phyloP scores from a whole-genome alignment of 2,888 invertebrate genomes.

The Peribatodes rhomboidaria region DNA sequence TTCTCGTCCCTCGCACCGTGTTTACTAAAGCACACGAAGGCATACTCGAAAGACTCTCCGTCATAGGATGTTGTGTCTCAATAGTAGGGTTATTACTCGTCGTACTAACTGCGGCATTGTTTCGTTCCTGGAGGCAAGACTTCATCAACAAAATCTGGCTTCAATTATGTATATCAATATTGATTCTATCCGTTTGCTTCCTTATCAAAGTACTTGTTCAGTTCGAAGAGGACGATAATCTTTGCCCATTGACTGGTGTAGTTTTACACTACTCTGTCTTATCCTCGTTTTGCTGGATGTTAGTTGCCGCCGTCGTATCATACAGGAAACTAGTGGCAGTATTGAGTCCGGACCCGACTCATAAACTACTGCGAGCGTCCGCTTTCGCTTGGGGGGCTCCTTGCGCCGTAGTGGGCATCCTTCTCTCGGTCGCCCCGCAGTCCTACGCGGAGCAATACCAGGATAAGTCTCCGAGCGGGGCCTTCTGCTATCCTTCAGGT shows the following conservation, averaged over 20 bases:
- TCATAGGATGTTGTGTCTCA: slow-evolving; percentile 83
- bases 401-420: slow-evolving; percentile 79
- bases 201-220: slow-evolving; percentile 66
- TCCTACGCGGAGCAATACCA: slow-evolving; percentile 78
- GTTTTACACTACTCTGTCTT: slow-evolving; percentile 89
- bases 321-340: slow-evolving; percentile 89
- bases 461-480: slow-evolving; percentile 69
- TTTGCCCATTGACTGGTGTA: slow-evolving; percentile 87
- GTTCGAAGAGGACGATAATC: slow-evolving; percentile 66
- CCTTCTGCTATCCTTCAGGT: slow-evolving; percentile 86
- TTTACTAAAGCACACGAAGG: slow-evolving; percentile 71
- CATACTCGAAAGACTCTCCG: slow-evolving; percentile 76
- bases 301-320: slow-evolving; percentile 89
- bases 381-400: slow-evolving; percentile 89
- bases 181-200: slow-evolving; percentile 76
- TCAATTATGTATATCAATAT: slow-evolving; percentile 83
- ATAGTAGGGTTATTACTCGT: slow-evolving; percentile 81
- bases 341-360: slow-evolving; percentile 85
- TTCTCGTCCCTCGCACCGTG: slow-evolving; percentile 72
- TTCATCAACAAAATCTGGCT: slow-evolving; percentile 87
- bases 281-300: slow-evolving; percentile 91
- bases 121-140: slow-evolving; percentile 87
- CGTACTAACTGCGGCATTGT: slow-evolving; percentile 82
- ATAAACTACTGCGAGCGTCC: slow-evolving; percentile 87
- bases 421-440: slow-evolving; percentile 74